Base-by-base conservation (phyloP, 2,113 vertebrate genomes). In the Amphilophus citrinellus region DNA sequence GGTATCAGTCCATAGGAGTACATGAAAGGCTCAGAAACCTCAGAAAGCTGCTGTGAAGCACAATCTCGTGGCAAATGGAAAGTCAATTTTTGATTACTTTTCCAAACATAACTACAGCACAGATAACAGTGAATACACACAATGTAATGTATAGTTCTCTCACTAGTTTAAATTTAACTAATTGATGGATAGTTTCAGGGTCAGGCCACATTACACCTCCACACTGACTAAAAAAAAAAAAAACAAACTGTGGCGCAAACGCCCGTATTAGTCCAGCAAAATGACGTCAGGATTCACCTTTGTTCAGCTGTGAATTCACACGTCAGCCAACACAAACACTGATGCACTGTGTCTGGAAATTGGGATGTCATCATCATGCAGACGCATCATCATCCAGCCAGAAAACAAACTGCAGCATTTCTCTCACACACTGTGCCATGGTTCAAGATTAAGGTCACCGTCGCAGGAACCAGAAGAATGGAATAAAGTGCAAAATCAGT, bases 1-100 rank as follows among this genome's bases (percentile, higher is more conserved):
- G 77, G 79, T 88, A 87, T 90, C 86, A 87, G 18, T 61, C 37
- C 62, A 63, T 42, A 30, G 20, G 14, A 66, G 50, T 7, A 58
- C 80, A 84, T 88, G n/a, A 87, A 85, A 84, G 85, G 44, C 56
- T 63, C 71, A 62, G 66, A 78, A 91, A 83, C 78, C 61, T 91
- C 81, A 60, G 66, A 53, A 11, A 78, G 79, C 75, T 77, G 73
- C 80, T 60, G 60, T 42, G 37, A 87, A 84, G 75, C 59, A 65
- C 76, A 61, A 80, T 77, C 79, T 83, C 71, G 71, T 10, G n/a
- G 63, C 2, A 20, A 75, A 35, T 22, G 84, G 84, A 87, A 87
- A 88, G 78, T 77, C 35, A 3, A 20, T 47, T 68, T 87, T 58
- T 84, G 30, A 81, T 66, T 53, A 86, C 42, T 89, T 84, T 91